Evolutionary conservation across 1,140 invertebrate species (phyloP), one percentile per base, ranked within the genome.

Genomic region (Potamilus streckersoni): DNA sequence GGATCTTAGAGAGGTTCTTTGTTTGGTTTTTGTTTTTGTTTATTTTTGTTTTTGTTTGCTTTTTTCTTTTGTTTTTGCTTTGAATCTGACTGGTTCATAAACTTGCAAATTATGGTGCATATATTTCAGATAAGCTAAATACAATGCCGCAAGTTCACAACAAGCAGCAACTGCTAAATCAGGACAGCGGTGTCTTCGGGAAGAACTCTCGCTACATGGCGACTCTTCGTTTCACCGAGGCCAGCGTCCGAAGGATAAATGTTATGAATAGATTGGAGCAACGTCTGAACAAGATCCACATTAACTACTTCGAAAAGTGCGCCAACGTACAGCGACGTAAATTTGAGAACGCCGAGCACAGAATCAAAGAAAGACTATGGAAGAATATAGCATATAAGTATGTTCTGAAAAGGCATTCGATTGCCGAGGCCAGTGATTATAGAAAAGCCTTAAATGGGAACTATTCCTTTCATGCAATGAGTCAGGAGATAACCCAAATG

Each of bases 401-500:
- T 17, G 80, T 82, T 60, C 55, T 82, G 56, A 76, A 69, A 49
- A 70, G 64, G n/a, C 80, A 82, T 23, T 77, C 71, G 27, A 75
- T 82, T 20, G 56, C 55, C 38, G 11, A 62, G 13, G 65, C 71
- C 16, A 58, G 60, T 8, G 72, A 78, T 59, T 76, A 78, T 38
- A 23, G 70, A 6, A 79, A 71, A 20, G 80, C 80, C 0, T 74
- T 82, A 16, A 77, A 80, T 59, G 61, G 78, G 58, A 71, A 69
- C n/a, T 80, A 82, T 68, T 77, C 80, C 5, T 64, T 64, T 27
- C 66, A 72, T n/a, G 73, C 74, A 14, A 64, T 82, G 31, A 73
- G 78, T 8, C 62, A 79, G 38, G 80, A 82, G 66, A 56, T 82
- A n/a, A 70, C 69, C 27, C 59, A 71, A 63, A 82, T 82, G 80